These are phyloP conservation scores for Bhutanitis thaidina DNA, from an alignment of 2,888 invertebrate genomes.

Conservation along the genomic window DNA sequence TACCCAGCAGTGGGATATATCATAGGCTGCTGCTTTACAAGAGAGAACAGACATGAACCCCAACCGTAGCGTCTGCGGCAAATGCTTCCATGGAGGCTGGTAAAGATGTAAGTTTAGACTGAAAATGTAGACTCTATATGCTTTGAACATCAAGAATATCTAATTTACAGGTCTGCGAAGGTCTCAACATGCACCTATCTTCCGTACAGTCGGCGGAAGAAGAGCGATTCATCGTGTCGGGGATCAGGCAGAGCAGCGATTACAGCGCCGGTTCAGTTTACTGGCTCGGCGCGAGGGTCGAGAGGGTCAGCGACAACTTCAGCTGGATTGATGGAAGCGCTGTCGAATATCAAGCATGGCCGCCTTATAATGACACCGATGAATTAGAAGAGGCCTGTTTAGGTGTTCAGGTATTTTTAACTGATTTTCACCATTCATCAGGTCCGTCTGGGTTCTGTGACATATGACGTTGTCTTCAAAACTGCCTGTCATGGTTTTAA, in stretches of 20 bases:
- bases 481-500: too few species aligned
- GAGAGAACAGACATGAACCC: too few species aligned
- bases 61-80: too few species aligned
- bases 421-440: too few species aligned
- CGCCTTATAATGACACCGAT: conserved; percentile 76
- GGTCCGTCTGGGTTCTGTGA: too few species aligned
- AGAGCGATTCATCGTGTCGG: conserved; percentile 84
- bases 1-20: too few species aligned
- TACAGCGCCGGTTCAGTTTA: conserved; percentile 86
- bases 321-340: conserved; percentile 84
- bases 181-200: conserved; percentile 85
- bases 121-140: too few species aligned
- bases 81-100: too few species aligned
- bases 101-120: too few species aligned
- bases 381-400: conserved; percentile 55
- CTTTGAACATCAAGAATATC: too few species aligned
- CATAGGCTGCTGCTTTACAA: too few species aligned
- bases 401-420: conserved; percentile 69
- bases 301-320: conserved; percentile 35
- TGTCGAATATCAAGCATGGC: conserved; percentile 83
- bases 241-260: conserved; percentile 84
- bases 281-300: conserved; percentile 83
- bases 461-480: too few species aligned
- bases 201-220: conserved; percentile 85
- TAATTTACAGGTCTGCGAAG: conserved; percentile 82